These are phyloP conservation scores for Labroides dimidiatus DNA, from an alignment of 2,797 vertebrate genomes.

Conservation along the genomic window DNA sequence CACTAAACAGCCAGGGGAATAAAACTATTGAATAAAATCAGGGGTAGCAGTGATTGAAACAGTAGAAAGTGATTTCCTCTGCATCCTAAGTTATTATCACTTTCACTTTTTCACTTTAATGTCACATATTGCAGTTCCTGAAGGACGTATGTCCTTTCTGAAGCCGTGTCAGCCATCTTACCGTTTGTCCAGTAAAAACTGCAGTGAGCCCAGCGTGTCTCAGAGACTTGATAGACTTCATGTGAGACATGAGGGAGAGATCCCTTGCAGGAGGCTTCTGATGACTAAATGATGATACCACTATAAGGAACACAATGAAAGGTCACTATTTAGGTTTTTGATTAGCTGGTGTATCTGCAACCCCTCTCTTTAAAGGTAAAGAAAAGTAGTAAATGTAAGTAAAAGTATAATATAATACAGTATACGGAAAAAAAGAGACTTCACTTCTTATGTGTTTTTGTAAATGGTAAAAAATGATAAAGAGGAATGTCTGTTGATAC, in stretches of 20 bases:
- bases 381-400: too few species aligned
- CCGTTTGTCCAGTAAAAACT: slow-evolving; percentile 74
- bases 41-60: too few species aligned
- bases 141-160: background rate
- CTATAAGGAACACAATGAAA: slow-evolving; percentile 54
- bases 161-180: slow-evolving; percentile 33
- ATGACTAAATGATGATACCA: slow-evolving; percentile 78
- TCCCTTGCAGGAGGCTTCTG: slow-evolving; percentile 74
- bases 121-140: background rate
- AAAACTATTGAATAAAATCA: too few species aligned
- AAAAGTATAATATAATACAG: too few species aligned
- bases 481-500: too few species aligned
- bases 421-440: too few species aligned
- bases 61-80: background rate
- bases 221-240: slow-evolving; percentile 75
- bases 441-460: too few species aligned
- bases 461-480: too few species aligned
- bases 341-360: too few species aligned
- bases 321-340: background rate
- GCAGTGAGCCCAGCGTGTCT: slow-evolving; percentile 80
- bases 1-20: too few species aligned
- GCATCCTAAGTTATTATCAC: background rate
- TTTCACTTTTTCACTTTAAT: background rate
- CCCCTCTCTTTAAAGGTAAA: background rate
- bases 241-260: slow-evolving; percentile 68